Conservation (phyloP, 2,113 vertebrate species). For the Ceyx cyanopectus region DNA sequence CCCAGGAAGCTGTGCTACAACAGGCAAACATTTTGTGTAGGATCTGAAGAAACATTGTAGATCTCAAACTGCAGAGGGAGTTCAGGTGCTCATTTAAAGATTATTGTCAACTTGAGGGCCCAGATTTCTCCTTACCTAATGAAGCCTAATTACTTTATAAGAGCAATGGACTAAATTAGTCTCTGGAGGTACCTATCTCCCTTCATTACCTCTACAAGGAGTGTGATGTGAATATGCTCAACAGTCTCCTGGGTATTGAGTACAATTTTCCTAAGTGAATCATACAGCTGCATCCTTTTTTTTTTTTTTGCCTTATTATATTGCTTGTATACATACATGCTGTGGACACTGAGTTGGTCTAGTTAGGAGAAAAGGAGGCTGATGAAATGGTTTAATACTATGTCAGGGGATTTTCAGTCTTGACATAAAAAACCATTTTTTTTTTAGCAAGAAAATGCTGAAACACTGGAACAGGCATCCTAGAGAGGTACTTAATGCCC, state of each 20-base stretch:
- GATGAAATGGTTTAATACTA: background rate
- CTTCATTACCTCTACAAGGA: background rate
- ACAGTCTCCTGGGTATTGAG: background rate
- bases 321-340: background rate
- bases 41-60: background rate
- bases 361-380: background rate
- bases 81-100: constrained; percentile 15
- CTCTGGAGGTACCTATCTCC: background rate
- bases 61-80: background rate
- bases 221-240: background rate
- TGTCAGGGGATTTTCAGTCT: background rate
- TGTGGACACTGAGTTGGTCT: background rate
- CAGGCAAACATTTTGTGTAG: background rate
- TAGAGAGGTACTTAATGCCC: background rate
- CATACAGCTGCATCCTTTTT: background rate
- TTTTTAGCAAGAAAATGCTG: accelerated
- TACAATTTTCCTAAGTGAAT: background rate
- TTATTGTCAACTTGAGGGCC: background rate
- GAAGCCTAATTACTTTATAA: constrained; percentile 32
- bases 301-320: accelerated
- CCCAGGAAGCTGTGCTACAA: background rate
- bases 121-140: background rate
- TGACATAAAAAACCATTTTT: background rate
- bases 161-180: constrained; percentile 17
- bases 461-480: background rate